A percentile compares a stretch with the other conserved stretches of the same genome.
These are phyloP conservation scores for Drosophila trichaetosa DNA, from an alignment of 2,888 invertebrate species.

Conservation along the genomic window DNA sequence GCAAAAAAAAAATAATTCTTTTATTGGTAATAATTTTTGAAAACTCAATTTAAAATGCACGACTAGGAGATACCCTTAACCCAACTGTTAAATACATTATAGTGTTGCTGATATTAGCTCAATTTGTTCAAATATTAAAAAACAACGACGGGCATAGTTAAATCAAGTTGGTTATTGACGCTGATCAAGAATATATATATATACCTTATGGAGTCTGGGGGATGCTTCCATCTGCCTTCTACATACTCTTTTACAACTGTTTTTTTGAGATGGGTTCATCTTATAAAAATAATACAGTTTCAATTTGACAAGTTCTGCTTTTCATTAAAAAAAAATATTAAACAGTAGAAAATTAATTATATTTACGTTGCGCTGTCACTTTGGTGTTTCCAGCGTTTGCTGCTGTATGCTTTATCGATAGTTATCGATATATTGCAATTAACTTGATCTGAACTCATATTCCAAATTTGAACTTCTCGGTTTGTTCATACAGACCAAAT, in stretches of 20 bases:
- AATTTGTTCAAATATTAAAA: neutral
- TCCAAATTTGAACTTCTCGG: fast-evolving
- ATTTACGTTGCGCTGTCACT: neutral
- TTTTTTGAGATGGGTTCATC: neutral
- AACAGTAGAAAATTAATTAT: neutral
- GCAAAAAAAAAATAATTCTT: neutral
- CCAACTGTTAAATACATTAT: neutral
- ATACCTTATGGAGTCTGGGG: neutral
- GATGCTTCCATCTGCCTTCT: neutral
- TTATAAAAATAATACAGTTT: neutral
- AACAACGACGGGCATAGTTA: neutral
- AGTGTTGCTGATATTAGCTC: neutral
- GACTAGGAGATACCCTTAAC: neutral
- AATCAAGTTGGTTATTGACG: neutral
- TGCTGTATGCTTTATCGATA: neutral
- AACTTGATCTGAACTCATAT: neutral
- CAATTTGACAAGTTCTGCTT: neutral
- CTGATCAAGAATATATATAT: neutral
- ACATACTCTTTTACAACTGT: neutral
- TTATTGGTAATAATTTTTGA: neutral
- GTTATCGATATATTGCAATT: neutral
- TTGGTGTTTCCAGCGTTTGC: neutral
- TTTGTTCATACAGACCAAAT: neutral
- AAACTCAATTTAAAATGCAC: neutral
- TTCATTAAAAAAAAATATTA: neutral